Evolutionary conservation across 1,140 invertebrate species (phyloP).

Genomic region (Bombus superbus): DNA sequence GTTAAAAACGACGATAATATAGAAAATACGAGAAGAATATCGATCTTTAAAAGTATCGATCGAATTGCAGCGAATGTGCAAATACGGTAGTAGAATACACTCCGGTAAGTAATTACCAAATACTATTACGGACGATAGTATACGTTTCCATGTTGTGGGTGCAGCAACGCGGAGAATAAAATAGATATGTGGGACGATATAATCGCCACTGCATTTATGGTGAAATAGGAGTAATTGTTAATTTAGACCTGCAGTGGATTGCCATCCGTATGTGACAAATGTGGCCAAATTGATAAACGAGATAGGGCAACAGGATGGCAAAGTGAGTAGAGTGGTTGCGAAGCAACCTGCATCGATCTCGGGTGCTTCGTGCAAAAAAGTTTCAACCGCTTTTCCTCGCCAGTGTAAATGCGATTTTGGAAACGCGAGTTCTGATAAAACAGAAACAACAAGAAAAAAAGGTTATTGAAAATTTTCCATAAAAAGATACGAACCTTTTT

Average conservation of each 20-base stretch:
- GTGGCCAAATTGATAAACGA: conserved; percentile 1
- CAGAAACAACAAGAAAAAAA: neutral
- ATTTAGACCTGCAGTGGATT: conserved; percentile 6
- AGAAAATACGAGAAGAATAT: no score
- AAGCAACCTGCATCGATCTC: neutral
- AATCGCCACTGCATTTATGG: neutral
- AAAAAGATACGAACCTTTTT: neutral
- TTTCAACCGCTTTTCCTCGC: neutral
- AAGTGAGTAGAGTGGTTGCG: neutral
- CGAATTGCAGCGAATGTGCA: neutral
- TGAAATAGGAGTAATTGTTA: neutral
- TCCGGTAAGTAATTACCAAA: neutral
- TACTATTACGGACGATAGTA: neutral
- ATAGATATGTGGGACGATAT: neutral
- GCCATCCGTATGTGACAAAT: neutral
- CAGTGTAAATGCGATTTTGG: neutral
- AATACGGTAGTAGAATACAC: neutral
- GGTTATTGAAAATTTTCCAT: neutral
- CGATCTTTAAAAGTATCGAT: neutral
- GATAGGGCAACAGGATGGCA: neutral
- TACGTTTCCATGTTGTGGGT: neutral
- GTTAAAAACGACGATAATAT: no score
- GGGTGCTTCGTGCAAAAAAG: neutral
- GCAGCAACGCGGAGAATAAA: neutral
- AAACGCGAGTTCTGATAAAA: neutral